Percentiles rank a stretch among this genome's conserved stretches.
Conservation (phyloP, 2,797 vertebrate genomes). For the Melanotaenia nigrans region DNA sequence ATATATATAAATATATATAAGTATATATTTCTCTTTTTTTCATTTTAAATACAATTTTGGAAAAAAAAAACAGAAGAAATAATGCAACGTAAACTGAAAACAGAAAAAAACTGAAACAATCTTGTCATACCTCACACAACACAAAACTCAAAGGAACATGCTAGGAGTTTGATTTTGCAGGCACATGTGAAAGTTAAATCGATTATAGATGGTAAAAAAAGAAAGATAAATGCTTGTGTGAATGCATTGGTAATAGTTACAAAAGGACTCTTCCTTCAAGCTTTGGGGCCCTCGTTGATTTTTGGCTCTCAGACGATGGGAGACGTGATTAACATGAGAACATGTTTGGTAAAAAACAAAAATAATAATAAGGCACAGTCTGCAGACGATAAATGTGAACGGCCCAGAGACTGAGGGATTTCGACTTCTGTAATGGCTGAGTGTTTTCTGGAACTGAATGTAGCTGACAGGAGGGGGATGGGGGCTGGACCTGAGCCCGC, state of each 20-base stretch:
- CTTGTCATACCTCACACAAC: slow-evolving; percentile 88
- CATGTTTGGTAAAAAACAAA: background rate
- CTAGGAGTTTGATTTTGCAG: slow-evolving; percentile 74
- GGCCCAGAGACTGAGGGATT: slow-evolving; percentile 68
- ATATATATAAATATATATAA: background rate
- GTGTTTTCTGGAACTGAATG: slow-evolving; percentile 87
- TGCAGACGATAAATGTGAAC: slow-evolving; percentile 65
- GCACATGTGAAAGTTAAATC: slow-evolving; percentile 78
- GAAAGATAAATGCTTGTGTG: slow-evolving; percentile 73
- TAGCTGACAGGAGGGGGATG: slow-evolving; percentile 84
- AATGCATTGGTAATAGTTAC: slow-evolving; percentile 70
- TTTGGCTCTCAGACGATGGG: slow-evolving; percentile 35
- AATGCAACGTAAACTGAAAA: slow-evolving; percentile 80
- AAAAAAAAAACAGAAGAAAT: slow-evolving; percentile 74
- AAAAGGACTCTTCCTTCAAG: slow-evolving; percentile 68
- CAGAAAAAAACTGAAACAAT: slow-evolving; percentile 77
- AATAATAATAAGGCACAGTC: slow-evolving; percentile 38
- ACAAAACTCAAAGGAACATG: slow-evolving; percentile 82
- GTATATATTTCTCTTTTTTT: slow-evolving; percentile 61
- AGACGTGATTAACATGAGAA: slow-evolving; percentile 17
- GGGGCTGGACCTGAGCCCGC: slow-evolving; percentile 76
- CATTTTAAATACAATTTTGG: slow-evolving; percentile 77
- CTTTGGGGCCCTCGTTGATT: slow-evolving; percentile 58
- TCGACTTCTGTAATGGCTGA: slow-evolving; percentile 74
- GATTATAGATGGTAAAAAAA: slow-evolving; percentile 65